Evolutionary conservation across 2,113 vertebrate species (phyloP), one percentile per base, ranked within the genome.

Genomic region (Synodontis membranacea): DNA sequence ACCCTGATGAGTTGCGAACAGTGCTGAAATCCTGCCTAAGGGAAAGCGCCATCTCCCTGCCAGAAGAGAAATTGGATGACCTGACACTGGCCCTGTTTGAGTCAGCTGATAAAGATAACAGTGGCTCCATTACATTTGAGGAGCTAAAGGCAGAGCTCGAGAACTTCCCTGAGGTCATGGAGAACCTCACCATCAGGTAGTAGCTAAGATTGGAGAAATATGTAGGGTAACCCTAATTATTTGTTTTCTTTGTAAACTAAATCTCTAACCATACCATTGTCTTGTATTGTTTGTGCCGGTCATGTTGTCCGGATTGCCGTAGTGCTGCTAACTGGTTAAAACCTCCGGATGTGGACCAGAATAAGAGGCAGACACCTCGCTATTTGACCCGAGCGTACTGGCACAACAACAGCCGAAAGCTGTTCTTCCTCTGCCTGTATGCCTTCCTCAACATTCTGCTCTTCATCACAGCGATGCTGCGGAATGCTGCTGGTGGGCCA

Each of bases 181-280:
- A 99, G 92, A 97, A 96, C 93, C 94, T 99, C 85, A 98, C 95
- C 89, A 96, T 97, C 93, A 97, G 97, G 97, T 97, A 83, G 4
- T 19, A 60, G 15, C 34, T 3, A 31, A 46, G 9, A 37, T 54
- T 54, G 54, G 34, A 56, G 9, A 56, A 56, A 78, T 52, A 17
- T 52, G 9, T 42, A 44, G 9, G 39, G 21, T 39, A n/a, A 62
- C 60, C 60, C 11, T n/a, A n/a, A n/a, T n/a, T n/a, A n/a, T 12
- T 62, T 31, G 1, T 66, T 12, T 4, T 3, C 14, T 11, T 46
- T 31, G 4, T 17, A 37, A 50, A 54, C 4, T 34, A 23, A 39
- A 25, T 34, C 42, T 80, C 34, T 28, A 80, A 58, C 78, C 4
- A 54, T 28, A 58, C n/a, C n/a, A n/a, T n/a, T n/a, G n/a, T n/a